Percentiles rank a stretch among this genome's conserved stretches.
phyloP scores from a whole-genome alignment of 2,113 vertebrate species.

The Carassius gibelio region DNA sequence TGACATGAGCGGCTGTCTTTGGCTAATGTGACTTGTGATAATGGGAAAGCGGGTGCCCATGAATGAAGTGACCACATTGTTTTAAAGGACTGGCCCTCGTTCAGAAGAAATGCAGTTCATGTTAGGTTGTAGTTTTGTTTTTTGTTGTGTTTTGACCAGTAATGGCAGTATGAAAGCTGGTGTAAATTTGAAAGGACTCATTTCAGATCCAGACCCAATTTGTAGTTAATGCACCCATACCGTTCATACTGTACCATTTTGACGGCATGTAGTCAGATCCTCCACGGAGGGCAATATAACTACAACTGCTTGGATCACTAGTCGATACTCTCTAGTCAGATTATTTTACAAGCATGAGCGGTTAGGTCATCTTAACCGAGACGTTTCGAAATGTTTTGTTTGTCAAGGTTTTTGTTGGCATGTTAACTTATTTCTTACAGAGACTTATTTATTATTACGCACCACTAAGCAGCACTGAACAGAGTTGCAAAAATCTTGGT shows the following conservation, averaged over 20 bases:
- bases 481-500: background rate
- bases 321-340: background rate
- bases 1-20: background rate
- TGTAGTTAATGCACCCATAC: background rate
- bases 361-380: background rate
- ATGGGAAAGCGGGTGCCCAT: background rate
- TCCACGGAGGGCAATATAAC: background rate
- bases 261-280: background rate
- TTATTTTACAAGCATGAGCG: background rate
- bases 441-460: background rate
- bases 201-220: background rate
- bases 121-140: background rate
- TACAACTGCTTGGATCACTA: background rate
- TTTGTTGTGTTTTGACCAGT: background rate
- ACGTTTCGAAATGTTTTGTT: background rate
- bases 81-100: slow-evolving; percentile 6
- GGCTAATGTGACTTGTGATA: background rate
- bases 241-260: background rate
- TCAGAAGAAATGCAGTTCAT: background rate
- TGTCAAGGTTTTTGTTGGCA: background rate
- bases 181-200: background rate
- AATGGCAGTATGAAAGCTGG: background rate
- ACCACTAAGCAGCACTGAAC: background rate
- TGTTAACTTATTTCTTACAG: background rate
- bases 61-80: slow-evolving; percentile 42